Conservation (phyloP, 2,888 invertebrate genomes). For the Aromia moschata region DNA sequence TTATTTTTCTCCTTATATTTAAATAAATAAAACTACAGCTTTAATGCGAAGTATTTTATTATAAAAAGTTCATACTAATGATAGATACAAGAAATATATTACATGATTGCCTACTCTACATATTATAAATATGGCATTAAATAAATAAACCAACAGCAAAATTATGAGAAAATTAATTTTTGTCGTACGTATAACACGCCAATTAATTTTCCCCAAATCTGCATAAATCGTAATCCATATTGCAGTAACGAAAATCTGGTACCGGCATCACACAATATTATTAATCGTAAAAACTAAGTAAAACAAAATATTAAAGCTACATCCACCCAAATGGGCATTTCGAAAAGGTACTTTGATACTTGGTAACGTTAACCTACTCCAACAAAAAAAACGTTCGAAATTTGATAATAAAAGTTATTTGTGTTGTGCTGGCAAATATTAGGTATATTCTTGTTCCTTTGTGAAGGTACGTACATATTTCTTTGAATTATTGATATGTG, state of each 20-base stretch:
- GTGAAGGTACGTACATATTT: no score
- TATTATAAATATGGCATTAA: conserved; percentile 42
- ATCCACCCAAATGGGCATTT: conserved; percentile 28
- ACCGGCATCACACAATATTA: conserved; percentile 17
- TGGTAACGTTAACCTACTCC: conserved; percentile 14
- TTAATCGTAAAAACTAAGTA: conserved; percentile 21
- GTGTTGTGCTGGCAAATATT: no score
- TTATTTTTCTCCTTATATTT: no score
- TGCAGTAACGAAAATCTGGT: conserved; percentile 37
- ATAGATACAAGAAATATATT: conserved; percentile 26
- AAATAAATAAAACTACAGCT: neutral
- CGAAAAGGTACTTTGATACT: conserved; percentile 27
- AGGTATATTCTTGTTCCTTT: no score
- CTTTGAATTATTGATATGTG: no score
- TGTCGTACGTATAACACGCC: neutral
- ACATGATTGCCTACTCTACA: conserved; percentile 39
- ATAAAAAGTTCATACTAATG: conserved; percentile 30
- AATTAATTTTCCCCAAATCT: conserved; percentile 8
- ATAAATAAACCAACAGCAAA: conserved; percentile 32
- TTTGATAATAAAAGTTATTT: neutral
- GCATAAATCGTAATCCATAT: conserved; percentile 43
- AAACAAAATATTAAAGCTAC: conserved; percentile 36
- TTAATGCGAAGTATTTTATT: conserved; percentile 25
- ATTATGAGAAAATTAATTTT: conserved; percentile 4
- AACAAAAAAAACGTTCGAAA: neutral